Conservation (phyloP, 2,888 invertebrate genomes). For the Sepioteuthis lessoniana region DNA sequence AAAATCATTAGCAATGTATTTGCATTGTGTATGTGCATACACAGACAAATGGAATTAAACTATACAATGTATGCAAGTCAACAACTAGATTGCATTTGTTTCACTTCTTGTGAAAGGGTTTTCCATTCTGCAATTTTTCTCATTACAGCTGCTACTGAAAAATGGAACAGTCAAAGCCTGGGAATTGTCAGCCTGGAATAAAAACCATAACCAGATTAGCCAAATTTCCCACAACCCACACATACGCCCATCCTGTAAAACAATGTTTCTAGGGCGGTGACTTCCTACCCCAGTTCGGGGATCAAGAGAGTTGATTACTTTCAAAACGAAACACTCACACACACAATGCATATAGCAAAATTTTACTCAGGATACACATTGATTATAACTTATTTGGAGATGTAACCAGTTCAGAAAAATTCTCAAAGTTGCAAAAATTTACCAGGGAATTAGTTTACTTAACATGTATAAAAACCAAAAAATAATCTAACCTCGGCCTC, state of each 20-base stretch:
- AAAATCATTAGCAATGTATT: too few species aligned
- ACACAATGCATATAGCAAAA: not conserved
- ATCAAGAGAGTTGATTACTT: not conserved
- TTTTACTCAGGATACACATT: not conserved
- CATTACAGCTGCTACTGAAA: not conserved
- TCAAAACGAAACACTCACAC: not conserved
- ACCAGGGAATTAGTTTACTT: too few species aligned
- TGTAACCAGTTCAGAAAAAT: too few species aligned
- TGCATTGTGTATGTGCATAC: not conserved
- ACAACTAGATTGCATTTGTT: not conserved
- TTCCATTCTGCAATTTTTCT: not conserved
- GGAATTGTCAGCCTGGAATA: not conserved
- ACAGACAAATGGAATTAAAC: not conserved
- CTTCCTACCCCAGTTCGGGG: not conserved
- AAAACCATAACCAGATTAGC: not conserved
- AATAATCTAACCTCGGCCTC: too few species aligned
- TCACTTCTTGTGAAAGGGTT: not conserved
- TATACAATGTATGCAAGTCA: not conserved
- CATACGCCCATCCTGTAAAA: slow-evolving; percentile 18
- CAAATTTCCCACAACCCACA: not conserved
- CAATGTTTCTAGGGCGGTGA: not conserved
- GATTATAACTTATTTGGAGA: too few species aligned
- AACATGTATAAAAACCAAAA: too few species aligned
- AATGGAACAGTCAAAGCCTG: not conserved
- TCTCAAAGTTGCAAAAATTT: too few species aligned